Evolutionary conservation across 1,140 invertebrate genomes (phyloP), one percentile per base, ranked within the genome.

Genomic region (Drosophila sucinea): DNA sequence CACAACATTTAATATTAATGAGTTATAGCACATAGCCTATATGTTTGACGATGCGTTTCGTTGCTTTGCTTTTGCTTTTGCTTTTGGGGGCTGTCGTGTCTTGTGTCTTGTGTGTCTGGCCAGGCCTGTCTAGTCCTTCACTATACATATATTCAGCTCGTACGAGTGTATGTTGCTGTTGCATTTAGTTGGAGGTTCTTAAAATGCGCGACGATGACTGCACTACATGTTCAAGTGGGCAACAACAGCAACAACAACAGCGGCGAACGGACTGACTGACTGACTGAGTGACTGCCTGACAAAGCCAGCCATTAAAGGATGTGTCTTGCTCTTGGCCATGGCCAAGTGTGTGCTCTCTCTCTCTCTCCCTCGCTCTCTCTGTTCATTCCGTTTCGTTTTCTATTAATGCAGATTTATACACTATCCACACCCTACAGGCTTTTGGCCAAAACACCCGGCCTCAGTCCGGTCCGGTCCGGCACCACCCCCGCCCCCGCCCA

Each of bases 1-100:
- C 77, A 74, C 84, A 78, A 74, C 84, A 89, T 87, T 89, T 87
- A 87, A 87, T 87, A 87, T 87, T 87, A 87, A 87, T 87, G 84
- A 87, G 84, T 87, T 87, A 87, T 87, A 87, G 84, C 84, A 89
- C 84, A 87, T 84, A 89, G 84, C 70, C 84, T 87, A 87, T 87
- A 89, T 83, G 84, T 89, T 83, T 87, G 84, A 89, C 84, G 84
- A 80, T 87, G 84, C 84, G 84, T 89, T 81, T 77, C 73, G 61
- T 85, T 51, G 44, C 23, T 11, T 38, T 38, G 35, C 35, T 38
- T 38, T 38, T 38, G 35, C 35, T 38, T 38, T 38, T 11, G 35
- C 35, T 51, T 51, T 51, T 51, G 44, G 44, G 44, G 44, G 67
- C 74, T 78, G 77, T 75, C 69, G 73, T 79, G 76, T 78, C 76